These are phyloP conservation scores for Tachina lurida DNA, from an alignment of 2,888 invertebrate genomes.

Conservation along the genomic window DNA sequence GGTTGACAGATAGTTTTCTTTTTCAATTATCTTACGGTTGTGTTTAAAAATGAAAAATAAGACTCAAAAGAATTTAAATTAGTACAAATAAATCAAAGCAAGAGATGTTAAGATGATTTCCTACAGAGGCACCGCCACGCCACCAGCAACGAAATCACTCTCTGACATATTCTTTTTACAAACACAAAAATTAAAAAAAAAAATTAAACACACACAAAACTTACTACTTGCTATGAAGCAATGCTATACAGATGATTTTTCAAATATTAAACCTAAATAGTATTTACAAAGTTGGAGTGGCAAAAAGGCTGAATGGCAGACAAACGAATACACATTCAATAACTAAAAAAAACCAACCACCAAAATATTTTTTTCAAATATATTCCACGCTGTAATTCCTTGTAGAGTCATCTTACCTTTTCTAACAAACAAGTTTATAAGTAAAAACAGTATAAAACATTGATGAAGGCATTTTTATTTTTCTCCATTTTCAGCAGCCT, in stretches of 20 bases:
- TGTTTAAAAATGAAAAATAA: too few relatives aligned
- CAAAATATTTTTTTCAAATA: not conserved
- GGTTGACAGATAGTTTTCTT: too few relatives aligned
- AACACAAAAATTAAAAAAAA: too few relatives aligned
- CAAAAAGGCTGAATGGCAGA: not conserved
- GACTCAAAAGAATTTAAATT: too few relatives aligned
- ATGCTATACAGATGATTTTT: not conserved
- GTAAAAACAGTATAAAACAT: constrained; percentile 11
- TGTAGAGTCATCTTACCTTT: constrained; percentile 13
- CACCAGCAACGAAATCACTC: too few relatives aligned
- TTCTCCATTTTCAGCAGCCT: constrained; percentile 13
- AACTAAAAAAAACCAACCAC: constrained; percentile 5
- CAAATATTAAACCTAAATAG: not conserved
- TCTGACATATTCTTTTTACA: too few relatives aligned
- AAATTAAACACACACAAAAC: too few relatives aligned
- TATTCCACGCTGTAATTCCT: not conserved
- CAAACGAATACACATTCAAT: not conserved
- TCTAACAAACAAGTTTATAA: not conserved
- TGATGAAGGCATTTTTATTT: constrained; percentile 6
- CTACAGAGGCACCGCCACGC: too few relatives aligned
- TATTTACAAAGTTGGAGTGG: too few relatives aligned
- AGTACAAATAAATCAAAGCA: too few relatives aligned
- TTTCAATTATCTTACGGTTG: too few relatives aligned
- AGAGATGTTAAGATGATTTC: too few relatives aligned
- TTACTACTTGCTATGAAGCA: not conserved